Conservation (phyloP, 2,888 invertebrate species). For the Aleiodes alternator region DNA sequence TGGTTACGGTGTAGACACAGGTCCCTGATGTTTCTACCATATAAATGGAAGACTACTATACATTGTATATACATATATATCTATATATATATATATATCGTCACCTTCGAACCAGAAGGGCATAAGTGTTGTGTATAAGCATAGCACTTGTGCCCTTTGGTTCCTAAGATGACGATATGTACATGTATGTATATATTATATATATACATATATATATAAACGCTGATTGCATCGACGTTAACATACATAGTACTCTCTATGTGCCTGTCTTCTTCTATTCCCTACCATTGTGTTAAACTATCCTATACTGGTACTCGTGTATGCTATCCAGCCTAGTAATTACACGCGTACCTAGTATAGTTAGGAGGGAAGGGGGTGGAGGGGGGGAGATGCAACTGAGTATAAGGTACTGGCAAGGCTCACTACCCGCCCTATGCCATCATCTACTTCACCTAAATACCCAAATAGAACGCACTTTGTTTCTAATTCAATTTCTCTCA, state of each 20-base stretch:
- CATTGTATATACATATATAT: not conserved
- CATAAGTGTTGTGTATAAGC: too few species aligned
- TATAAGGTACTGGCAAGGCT: constrained; percentile 6
- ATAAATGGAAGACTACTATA: constrained; percentile 14
- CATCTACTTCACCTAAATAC: constrained; percentile 28
- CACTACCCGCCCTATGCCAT: constrained; percentile 14
- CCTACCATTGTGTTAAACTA: constrained; percentile 29
- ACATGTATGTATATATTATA: not conserved
- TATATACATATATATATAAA: not conserved
- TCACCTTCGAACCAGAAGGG: too few species aligned
- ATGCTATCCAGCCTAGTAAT: constrained; percentile 35
- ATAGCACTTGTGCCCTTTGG: too few species aligned
- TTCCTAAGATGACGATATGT: too few species aligned
- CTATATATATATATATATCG: not conserved
- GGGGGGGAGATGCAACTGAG: constrained; percentile 6
- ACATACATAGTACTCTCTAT: constrained; percentile 11
- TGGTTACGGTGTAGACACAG: constrained; percentile 18
- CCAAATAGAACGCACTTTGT: constrained; percentile 24
- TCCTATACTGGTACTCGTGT: not conserved
- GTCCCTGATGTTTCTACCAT: constrained; percentile 13
- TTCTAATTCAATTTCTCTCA: constrained; percentile 11
- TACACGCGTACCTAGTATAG: constrained; percentile 31
- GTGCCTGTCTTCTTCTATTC: constrained; percentile 16
- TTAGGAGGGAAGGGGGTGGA: not conserved
- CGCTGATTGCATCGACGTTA: constrained; percentile 40